Base-by-base conservation (phyloP, 2,797 vertebrate genomes). In the Lacerta agilis region DNA sequence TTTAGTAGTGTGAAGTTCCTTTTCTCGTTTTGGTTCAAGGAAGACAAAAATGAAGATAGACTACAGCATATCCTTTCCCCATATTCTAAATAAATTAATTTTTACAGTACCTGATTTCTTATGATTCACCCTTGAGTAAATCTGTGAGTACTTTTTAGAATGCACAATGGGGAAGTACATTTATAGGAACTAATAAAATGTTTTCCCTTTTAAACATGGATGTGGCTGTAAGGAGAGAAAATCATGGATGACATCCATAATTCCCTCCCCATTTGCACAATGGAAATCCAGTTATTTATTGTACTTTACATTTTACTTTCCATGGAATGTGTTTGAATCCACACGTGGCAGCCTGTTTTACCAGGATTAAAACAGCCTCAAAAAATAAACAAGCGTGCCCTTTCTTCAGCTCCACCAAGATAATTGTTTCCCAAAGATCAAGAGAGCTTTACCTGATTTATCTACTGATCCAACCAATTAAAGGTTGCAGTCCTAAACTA, bases 41-140 rank as follows among this genome's bases (percentile, higher is more conserved):
- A 83, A 66, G 25, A 15, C 20, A 18, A 27, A 88, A 18, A 76
- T 58, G 75, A 87, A 33, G 71, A 25, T 2, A 66, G 27, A 90
- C 45, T 85, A 36, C 86, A 29, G 17, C 71, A 45, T 1, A 29
- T 78, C 87, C 87, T 90, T 92, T 64, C 18, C 66, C 27, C 45
- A 41, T 88, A 27, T 43, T 86, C n/a, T 81, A 71, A 90, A 89
- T 67, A 73, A 3, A 20, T 88, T 86, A 58, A 78, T 49, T 83
- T 87, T 93, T 89, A 67, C 49, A 15, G 49, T 55, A 55, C 29
- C 92, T 92, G 71, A 79, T 77, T 49, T 58, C 76, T 6, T 91
- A 49, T 18, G 76, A 85, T 87, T 87, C 61, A 64, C 71, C 83
- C 67, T 82, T 76, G 75, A 87, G 91, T 69, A 80, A 89, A 85